phyloP scores from a whole-genome alignment of 2,888 invertebrate species.

The Hanleya hanleyi region DNA sequence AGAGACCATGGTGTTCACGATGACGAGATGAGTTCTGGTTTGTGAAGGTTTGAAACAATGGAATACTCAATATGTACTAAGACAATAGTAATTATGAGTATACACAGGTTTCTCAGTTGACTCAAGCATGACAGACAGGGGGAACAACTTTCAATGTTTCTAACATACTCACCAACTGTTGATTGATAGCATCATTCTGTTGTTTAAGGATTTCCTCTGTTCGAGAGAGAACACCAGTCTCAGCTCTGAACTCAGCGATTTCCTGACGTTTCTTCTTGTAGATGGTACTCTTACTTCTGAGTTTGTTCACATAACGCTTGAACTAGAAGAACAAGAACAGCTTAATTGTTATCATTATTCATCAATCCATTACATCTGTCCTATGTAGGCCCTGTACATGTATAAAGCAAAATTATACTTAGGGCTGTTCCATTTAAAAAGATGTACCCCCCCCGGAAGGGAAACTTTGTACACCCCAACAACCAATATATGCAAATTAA shows the following conservation, averaged over 20 bases:
- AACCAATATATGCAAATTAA: too few relatives aligned
- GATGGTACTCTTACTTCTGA: conserved; percentile 85
- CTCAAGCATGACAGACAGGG: too few relatives aligned
- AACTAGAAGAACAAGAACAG: conserved; percentile 76
- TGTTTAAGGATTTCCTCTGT: conserved; percentile 83
- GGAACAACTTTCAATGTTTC: too few relatives aligned
- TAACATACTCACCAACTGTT: conserved; percentile 77
- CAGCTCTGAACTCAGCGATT: conserved; percentile 83
- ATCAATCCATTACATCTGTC: too few relatives aligned
- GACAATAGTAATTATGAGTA: not conserved
- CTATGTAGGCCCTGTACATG: too few relatives aligned
- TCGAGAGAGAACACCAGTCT: conserved; percentile 83
- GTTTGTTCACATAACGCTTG: conserved; percentile 86
- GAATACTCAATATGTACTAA: not conserved
- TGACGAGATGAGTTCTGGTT: not conserved
- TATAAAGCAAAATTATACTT: too few relatives aligned
- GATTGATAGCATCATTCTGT: conserved; percentile 75
- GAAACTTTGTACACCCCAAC: too few relatives aligned
- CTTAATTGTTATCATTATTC: not conserved
- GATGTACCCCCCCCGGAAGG: too few relatives aligned
- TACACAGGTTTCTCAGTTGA: too few relatives aligned
- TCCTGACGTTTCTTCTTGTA: conserved; percentile 88
- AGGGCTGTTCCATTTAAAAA: too few relatives aligned
- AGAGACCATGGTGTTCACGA: too few relatives aligned
- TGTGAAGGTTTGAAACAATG: not conserved